These are phyloP conservation scores for Ctenopoma multispine DNA, from an alignment of 2,797 vertebrate species.

Conservation along the genomic window DNA sequence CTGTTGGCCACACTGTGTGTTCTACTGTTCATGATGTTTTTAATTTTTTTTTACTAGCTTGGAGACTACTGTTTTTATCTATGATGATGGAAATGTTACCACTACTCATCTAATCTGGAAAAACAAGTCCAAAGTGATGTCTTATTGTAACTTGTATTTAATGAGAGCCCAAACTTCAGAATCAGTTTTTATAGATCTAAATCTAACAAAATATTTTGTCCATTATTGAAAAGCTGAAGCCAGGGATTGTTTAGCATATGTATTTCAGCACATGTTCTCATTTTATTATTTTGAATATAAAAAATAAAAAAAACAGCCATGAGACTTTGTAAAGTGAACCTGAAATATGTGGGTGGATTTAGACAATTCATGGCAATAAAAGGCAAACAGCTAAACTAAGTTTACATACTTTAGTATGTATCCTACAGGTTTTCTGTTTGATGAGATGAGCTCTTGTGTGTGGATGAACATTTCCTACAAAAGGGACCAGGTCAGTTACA, in stretches of 20 bases:
- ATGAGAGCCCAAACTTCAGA: neutral
- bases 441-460: neutral
- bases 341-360: too few species aligned
- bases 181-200: neutral
- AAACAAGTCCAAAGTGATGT: too few species aligned
- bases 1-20: too few species aligned
- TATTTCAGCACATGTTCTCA: neutral
- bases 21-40: too few species aligned
- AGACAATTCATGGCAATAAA: conserved; percentile 2
- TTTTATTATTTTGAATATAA: neutral
- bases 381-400: neutral
- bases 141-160: too few species aligned
- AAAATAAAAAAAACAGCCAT: neutral
- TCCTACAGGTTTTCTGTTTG: neutral
- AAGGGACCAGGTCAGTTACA: conserved; percentile 1
- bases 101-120: too few species aligned
- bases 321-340: neutral
- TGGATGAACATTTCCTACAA: neutral
- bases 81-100: too few species aligned
- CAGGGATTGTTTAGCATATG: neutral
- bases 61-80: too few species aligned
- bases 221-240: neutral
- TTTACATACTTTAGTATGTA: neutral
- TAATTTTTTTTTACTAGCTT: too few species aligned
- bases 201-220: too few species aligned